These are phyloP conservation scores for Scaptodrosophila latifasciaeformis DNA, from an alignment of 2,888 invertebrate species.

Conservation along the genomic window DNA sequence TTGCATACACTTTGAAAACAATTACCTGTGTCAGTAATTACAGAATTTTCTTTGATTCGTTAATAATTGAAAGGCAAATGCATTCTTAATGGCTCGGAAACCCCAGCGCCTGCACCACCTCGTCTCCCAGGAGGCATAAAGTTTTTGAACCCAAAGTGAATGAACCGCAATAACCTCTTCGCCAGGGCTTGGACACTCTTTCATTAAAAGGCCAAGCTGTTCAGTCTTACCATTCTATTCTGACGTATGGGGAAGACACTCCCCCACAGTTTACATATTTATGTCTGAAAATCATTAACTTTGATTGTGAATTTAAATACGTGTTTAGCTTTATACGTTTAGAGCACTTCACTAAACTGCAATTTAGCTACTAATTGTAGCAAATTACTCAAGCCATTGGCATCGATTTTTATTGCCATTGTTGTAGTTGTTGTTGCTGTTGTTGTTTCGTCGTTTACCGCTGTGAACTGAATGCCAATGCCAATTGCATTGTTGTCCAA, in stretches of 20 bases:
- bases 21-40: constrained; percentile 10
- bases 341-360: too few species aligned
- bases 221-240: too few species aligned
- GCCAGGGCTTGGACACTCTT: too few species aligned
- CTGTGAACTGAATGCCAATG: constrained; percentile 6
- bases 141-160: constrained; percentile 43
- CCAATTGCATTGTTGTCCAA: constrained; percentile 6
- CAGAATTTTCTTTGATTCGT: constrained; percentile 12
- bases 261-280: too few species aligned
- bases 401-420: constrained; percentile 47
- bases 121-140: constrained; percentile 2
- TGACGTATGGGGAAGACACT: too few species aligned
- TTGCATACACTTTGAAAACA: too few species aligned
- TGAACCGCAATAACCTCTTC: constrained; percentile 64
- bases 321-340: too few species aligned
- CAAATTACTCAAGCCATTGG: constrained; percentile 45
- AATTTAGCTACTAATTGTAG: constrained; percentile 47
- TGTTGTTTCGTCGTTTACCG: constrained; percentile 11
- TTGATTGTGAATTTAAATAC: too few species aligned
- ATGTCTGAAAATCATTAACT: too few species aligned
- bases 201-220: too few species aligned
- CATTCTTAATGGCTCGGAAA: too few species aligned
- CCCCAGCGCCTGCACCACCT: too few species aligned
- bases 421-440: neutral
- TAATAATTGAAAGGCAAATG: constrained; percentile 15